phyloP scores from a whole-genome alignment of 1,140 invertebrate genomes.

The Drosophila pachea region DNA sequence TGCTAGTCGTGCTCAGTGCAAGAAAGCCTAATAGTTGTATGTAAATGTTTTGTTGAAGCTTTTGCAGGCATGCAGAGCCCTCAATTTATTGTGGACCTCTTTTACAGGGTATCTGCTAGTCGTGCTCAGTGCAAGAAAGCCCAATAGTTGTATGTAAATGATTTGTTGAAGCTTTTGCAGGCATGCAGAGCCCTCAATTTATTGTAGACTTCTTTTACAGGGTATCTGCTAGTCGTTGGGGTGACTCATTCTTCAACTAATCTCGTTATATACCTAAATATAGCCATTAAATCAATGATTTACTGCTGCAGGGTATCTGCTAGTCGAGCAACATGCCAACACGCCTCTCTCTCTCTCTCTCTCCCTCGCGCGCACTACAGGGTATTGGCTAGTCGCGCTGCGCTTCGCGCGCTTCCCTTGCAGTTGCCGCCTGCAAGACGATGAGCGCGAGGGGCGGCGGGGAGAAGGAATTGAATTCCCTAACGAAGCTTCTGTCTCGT shows the following conservation, averaged over 20 bases:
- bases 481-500: slow-evolving; percentile 28
- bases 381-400: too few species aligned
- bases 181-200: too few species aligned
- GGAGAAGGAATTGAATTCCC: slow-evolving; percentile 12
- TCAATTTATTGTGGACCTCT: background rate
- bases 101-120: slow-evolving; percentile 1
- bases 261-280: background rate
- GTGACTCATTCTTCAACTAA: background rate
- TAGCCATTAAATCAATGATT: too few species aligned
- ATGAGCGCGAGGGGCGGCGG: background rate
- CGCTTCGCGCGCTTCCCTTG: background rate
- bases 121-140: background rate
- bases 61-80: background rate
- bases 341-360: too few species aligned
- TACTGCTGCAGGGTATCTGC: slow-evolving; percentile 3
- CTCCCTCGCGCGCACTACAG: too few species aligned
- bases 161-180: background rate
- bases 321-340: slow-evolving; percentile 1
- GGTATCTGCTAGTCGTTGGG: background rate
- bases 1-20: background rate
- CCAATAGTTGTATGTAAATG: too few species aligned
- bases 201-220: background rate
- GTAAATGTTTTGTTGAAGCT: background rate
- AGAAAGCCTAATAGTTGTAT: too few species aligned
- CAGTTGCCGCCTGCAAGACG: slow-evolving; percentile 42